phyloP scores from a whole-genome alignment of 2,113 vertebrate species.

The Grus americana region DNA sequence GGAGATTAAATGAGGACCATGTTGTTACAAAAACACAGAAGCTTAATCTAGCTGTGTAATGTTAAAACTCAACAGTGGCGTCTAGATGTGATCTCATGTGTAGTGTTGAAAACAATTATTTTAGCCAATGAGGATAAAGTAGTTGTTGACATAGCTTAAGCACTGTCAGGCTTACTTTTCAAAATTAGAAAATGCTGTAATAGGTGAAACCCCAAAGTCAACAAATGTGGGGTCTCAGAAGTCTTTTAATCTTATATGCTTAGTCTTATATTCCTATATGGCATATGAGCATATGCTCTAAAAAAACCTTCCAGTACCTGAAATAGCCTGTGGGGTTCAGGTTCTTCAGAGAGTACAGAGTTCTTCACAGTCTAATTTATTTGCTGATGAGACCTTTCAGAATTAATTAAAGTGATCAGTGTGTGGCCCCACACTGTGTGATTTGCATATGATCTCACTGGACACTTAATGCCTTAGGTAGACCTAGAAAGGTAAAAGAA shows the following conservation, averaged over 20 bases:
- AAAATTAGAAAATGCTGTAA: not conserved
- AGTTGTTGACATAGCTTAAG: not conserved
- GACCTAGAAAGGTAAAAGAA: not conserved
- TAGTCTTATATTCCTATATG: not conserved
- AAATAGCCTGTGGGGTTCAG: not conserved
- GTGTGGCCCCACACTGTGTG: not conserved
- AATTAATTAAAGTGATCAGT: not conserved
- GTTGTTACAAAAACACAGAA: constrained; percentile 7
- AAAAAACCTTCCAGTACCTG: not conserved
- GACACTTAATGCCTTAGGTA: not conserved
- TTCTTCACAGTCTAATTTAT: not conserved
- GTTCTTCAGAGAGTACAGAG: not conserved
- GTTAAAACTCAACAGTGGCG: not conserved
- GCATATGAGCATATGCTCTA: not conserved
- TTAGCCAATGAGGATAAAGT: not conserved
- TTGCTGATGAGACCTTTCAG: not conserved
- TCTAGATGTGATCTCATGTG: not conserved
- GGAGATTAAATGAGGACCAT: not conserved
- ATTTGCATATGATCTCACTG: not conserved
- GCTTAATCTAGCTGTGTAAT: not conserved
- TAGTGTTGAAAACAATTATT: not conserved
- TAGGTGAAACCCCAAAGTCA: not conserved
- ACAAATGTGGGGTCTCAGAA: not conserved
- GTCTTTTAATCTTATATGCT: not conserved
- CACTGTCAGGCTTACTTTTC: not conserved